A percentile compares a stretch with the other conserved stretches of the same genome.
phyloP scores from a whole-genome alignment of 2,797 vertebrate genomes.

The Chiloscyllium punctatum region DNA sequence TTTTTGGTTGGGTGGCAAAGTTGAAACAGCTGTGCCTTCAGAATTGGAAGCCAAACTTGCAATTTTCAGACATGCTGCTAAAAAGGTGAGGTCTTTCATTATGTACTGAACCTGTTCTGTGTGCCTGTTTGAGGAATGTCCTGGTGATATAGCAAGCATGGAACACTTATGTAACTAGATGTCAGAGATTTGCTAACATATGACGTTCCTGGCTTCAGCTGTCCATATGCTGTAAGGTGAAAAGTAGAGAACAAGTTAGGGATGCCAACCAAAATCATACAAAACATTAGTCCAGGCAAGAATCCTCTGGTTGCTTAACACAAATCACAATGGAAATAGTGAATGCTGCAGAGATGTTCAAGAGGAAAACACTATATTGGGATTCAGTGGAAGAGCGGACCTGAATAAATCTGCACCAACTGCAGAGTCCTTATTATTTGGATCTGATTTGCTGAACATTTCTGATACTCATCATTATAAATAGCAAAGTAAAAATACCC shows the following conservation, averaged over 20 bases:
- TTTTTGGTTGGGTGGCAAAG: too few relatives aligned
- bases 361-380: background rate
- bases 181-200: background rate
- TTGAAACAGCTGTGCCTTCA: constrained; percentile 34
- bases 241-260: background rate
- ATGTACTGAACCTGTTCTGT: background rate
- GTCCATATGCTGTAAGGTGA: background rate
- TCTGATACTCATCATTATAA: background rate
- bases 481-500: background rate
- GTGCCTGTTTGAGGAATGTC: background rate
- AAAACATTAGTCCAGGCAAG: background rate
- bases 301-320: background rate
- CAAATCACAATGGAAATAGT: background rate
- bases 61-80: constrained; percentile 64
- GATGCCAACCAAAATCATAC: background rate
- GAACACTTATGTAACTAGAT: background rate
- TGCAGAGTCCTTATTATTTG: background rate
- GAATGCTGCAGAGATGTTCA: background rate
- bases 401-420: background rate
- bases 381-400: background rate
- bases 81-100: constrained; percentile 58
- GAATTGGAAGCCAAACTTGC: constrained; percentile 61
- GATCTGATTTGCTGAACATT: background rate
- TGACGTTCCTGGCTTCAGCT: background rate
- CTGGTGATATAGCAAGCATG: background rate